Evolutionary conservation across 53 echinoderm and acorn worm genomes (phyloP), one percentile per base, ranked within the genome.

Genomic region (Paelopatides confundens): DNA sequence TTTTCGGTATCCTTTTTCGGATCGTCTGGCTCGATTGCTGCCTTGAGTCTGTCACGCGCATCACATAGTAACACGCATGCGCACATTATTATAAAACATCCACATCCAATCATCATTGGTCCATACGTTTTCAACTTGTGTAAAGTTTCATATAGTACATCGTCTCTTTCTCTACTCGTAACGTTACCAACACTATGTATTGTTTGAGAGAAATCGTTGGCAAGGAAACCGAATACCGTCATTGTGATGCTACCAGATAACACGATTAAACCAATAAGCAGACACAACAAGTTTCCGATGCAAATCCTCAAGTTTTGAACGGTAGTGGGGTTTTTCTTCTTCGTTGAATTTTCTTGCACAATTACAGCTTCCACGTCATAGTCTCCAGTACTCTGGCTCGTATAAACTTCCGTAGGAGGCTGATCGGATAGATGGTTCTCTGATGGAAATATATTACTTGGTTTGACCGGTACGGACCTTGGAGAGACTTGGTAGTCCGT

Each of bases 11-110:
- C 79, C 52, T 79, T 79, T 17, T 51, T 79, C 11, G 28, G 12
- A 1, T 79, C 79, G 5, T 52, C 79, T 33, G 79, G 51, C 31
- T 79, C 79, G 14, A 53, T 46, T 24, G 17, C 53, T 32, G 49
- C 51, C 76, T 76, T 89, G 3, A 81, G 64, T 46, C 86, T 86
- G 79, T 96, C 96, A 12, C 91, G 92, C 3, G 94, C 96, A 37
- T 94, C 94, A 48, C 92, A 92, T 63, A 94, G 77, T 35, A 94
- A 65, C 51, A 96, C 94, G 58, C 96, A 96, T 38, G 96, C 96
- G 68, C 96, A 96, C 90, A 96, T 79, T 58, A 94, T 90, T 13
- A 94, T 93, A 47, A 96, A 96, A 5, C 89, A 68, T 1, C 94
- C 96, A 27, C 92, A 90, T 3, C 96, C 96, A 24, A 94, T 96